Evolutionary conservation across 1,140 invertebrate genomes (phyloP), one percentile per base, ranked within the genome.

Genomic region (Colletes latitarsis): DNA sequence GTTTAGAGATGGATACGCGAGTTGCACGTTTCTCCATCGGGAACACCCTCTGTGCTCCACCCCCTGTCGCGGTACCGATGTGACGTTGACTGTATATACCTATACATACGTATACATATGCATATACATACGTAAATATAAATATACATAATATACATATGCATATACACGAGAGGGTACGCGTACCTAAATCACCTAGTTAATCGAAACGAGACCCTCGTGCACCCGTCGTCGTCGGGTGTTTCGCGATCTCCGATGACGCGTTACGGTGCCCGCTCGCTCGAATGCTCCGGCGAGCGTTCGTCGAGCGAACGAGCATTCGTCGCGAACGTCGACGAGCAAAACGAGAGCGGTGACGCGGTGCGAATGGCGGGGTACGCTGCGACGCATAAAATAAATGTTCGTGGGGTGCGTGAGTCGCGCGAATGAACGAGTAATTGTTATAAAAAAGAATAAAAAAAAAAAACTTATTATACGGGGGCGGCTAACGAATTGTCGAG

Each of bases 391-490:
- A 60, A 39, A 70, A 49, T 19, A 77, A 72, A 52, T 77, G 67
- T 77, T 41, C 57, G 62, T 21, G 71, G 57, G 74, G 81, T 72
- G 71, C 67, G 77, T 82, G 82, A 85, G 70, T 12, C 21, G 72
- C 76, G 74, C 77, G 83, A 77, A 68, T 70, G 76, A 52, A 82
- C 67, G 76, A 85, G 83, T 86, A 88, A 69, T 91, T 91, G 90
- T 91, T 91, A 90, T 88, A 90, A 30, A 30, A 30, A 30, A 30
- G 2, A 30, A 30, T 30, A 2, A 30, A 30, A 30, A 30, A 30
- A 30, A 30, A 30, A 30, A 90, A 73, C 86, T 91, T 90, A 91
- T 90, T 91, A 90, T 82, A 86, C 75, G 69, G 69, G 76, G 69
- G 76, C 75, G 81, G 86, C 53, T 82, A 85, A 85, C 78, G 86